Evolutionary conservation across 2,113 vertebrate species (phyloP).

Genomic region (Muscicapa adusta): DNA sequence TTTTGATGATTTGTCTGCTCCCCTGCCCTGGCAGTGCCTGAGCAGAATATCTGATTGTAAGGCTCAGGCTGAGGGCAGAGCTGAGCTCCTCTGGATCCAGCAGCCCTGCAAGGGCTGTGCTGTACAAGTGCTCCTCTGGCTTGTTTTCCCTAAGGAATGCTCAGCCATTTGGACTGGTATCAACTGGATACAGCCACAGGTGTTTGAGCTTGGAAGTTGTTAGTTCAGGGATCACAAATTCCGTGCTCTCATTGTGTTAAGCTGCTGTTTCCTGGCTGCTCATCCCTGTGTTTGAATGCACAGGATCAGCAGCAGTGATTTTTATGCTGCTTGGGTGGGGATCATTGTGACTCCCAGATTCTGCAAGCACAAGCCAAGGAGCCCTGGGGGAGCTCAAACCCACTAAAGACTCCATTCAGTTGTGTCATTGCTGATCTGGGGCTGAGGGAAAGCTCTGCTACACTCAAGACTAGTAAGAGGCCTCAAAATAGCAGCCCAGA

Average conservation of each 20-base stretch:
- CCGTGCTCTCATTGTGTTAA: background rate
- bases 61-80: background rate
- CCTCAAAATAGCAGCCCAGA: background rate
- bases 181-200: background rate
- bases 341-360: background rate
- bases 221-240: background rate
- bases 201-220: background rate
- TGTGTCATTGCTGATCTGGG: background rate
- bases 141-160: background rate
- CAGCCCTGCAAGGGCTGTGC: background rate
- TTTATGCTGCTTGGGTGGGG: background rate
- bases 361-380: background rate
- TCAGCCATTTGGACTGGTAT: background rate
- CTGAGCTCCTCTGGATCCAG: background rate
- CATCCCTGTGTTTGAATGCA: background rate
- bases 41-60: background rate
- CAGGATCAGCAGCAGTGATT: background rate
- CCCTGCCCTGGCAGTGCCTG: background rate
- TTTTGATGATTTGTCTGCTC: background rate
- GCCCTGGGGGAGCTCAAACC: background rate
- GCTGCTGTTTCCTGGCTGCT: background rate
- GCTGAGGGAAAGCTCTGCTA: background rate
- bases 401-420: background rate
- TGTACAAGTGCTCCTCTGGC: background rate
- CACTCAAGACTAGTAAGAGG: background rate